Evolutionary conservation across 2,113 vertebrate species (phyloP).

Genomic region (Isurus oxyrinchus): DNA sequence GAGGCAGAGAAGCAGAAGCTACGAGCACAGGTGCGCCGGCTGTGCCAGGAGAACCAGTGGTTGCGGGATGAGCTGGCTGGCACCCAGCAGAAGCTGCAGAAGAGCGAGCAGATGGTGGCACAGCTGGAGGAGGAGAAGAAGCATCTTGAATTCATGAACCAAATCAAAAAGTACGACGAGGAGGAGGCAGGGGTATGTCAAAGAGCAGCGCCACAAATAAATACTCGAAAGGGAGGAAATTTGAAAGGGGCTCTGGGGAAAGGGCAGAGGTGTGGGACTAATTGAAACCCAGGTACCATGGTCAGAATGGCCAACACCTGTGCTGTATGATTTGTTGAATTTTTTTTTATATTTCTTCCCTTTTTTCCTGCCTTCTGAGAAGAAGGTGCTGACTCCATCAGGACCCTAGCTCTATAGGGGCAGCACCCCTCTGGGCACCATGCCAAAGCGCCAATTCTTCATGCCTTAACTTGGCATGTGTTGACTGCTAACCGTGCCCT

Average conservation of each 20-base stretch:
- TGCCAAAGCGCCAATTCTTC: neutral
- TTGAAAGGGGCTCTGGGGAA: neutral
- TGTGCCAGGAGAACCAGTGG: constrained; percentile 81
- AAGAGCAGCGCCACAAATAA: neutral
- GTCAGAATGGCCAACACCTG: neutral
- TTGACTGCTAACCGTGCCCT: neutral
- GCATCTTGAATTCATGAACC: constrained; percentile 53
- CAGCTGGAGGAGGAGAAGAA: constrained; percentile 56
- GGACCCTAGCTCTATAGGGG: neutral
- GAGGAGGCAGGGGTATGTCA: neutral
- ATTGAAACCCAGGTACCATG: neutral
- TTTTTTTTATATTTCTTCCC: neutral
- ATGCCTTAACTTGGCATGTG: neutral
- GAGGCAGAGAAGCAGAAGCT: constrained; percentile 83
- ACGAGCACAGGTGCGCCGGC: constrained; percentile 66
- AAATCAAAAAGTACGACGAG: constrained; percentile 56
- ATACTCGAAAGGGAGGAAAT: neutral
- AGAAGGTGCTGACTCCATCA: too few species aligned
- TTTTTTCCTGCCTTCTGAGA: neutral
- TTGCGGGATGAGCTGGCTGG: constrained; percentile 61
- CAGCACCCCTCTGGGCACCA: neutral
- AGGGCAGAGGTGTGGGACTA: neutral
- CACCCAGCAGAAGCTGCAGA: constrained; percentile 47
- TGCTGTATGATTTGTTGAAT: neutral
- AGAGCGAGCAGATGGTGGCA: constrained; percentile 50